Base-by-base conservation (phyloP, 2,797 vertebrate species). In the Pterois miles region DNA sequence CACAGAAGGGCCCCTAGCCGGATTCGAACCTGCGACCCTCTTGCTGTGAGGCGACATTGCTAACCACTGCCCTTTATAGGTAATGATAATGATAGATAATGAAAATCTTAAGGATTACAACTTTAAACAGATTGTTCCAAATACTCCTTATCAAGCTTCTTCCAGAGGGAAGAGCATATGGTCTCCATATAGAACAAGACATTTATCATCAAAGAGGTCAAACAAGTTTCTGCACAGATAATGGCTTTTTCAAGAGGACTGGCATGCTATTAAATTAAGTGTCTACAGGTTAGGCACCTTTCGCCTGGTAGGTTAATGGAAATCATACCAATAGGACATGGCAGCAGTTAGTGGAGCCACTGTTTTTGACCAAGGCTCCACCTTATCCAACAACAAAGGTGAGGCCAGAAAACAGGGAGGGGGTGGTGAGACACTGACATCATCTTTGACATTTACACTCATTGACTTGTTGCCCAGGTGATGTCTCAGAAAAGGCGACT, bases 371-470 rank as follows among this genome's bases (percentile, higher is more conserved):
- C 64, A 33, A 31, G 48, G 53, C 76, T 57, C 53, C 67, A 65
- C 33, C 65, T 75, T 57, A 58, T 54, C 58, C 60, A 46, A 70
- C 54, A 82, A 71, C 70, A 66, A 74, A 63, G 70, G 58, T 62
- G 53, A 74, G 79, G 72, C 9, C 4, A 83, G 46, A 66, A 76
- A 74, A 69, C 52, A 64, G 60, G 25, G 7, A 36, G 50, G 48
- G 53, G 34, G 22, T 53, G 48, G 64, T 65, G 68, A 86, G 36
- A 67, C 50, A 73, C 65, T 82, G 83, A 88, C 78, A 86, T 70
- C 74, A 68, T 79, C 29, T 78, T 74, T 89, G 86, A 90, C 85
- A 88, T 92, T 92, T 91, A 69, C 52, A 80, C 79, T 83, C 81
- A 86, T 64, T 16, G n/a, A 57, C 54, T 23, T 56, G 34, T 31